A percentile compares a stretch with the other conserved stretches of the same genome.
These are phyloP conservation scores for Prunella himalayana DNA, from an alignment of 2,113 vertebrate species.

Conservation along the genomic window DNA sequence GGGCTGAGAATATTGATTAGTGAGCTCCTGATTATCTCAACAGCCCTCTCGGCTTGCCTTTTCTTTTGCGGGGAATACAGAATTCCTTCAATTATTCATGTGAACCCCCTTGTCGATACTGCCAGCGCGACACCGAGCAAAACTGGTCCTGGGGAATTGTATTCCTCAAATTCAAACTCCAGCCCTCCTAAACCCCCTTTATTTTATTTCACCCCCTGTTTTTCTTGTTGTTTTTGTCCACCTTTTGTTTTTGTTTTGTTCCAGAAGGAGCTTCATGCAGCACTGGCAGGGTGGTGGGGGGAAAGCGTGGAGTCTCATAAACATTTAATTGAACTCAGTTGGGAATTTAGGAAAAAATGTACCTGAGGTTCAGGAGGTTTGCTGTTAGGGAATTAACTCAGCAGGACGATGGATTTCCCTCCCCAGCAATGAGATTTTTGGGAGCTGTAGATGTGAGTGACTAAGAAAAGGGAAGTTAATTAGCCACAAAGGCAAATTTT, in stretches of 20 bases:
- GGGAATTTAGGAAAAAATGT: slow-evolving; percentile 95
- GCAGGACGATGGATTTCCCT: slow-evolving; percentile 39
- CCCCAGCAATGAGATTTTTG: slow-evolving; percentile 45
- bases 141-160: slow-evolving; percentile 66
- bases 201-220: not conserved
- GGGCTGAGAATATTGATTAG: slow-evolving; percentile 84
- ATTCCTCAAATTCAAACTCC: not conserved
- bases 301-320: slow-evolving; percentile 86
- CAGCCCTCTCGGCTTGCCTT: slow-evolving; percentile 70
- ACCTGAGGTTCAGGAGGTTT: slow-evolving; percentile 85
- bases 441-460: slow-evolving; percentile 38
- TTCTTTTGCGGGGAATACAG: slow-evolving; percentile 78
- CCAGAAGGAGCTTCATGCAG: slow-evolving; percentile 90
- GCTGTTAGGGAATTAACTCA: slow-evolving; percentile 62
- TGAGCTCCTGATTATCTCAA: slow-evolving; percentile 84
- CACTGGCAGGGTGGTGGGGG: slow-evolving; percentile 83
- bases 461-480: slow-evolving; percentile 60
- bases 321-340: slow-evolving; percentile 91
- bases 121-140: slow-evolving; percentile 57
- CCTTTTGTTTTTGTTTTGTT: slow-evolving; percentile 67
- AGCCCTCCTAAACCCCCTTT: not conserved
- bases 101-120: slow-evolving; percentile 77
- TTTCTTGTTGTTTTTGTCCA: not conserved
- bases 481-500: slow-evolving; percentile 46
- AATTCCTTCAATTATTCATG: slow-evolving; percentile 88